phyloP scores from a whole-genome alignment of 37 sponge, comb jelly and placozoan genomes.

The Hexactinellida sp. region DNA sequence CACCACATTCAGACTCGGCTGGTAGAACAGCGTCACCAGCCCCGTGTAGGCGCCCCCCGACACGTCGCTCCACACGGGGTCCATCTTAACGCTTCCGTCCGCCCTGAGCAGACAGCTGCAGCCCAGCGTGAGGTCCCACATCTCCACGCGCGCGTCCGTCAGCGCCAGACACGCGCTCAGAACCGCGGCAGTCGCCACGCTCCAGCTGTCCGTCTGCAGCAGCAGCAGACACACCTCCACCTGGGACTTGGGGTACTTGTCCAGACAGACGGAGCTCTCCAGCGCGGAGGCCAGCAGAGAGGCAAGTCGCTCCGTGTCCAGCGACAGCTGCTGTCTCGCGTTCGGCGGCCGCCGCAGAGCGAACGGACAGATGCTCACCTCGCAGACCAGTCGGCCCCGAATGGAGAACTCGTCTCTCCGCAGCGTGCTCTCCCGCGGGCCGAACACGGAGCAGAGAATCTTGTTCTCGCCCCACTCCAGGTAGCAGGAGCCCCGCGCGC shows the following conservation, averaged over 20 bases:
- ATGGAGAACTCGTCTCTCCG: background rate
- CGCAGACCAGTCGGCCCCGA: background rate
- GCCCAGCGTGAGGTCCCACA: background rate
- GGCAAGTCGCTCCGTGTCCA: background rate
- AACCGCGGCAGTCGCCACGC: background rate
- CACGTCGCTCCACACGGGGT: background rate
- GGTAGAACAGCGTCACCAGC: background rate
- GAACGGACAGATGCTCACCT: background rate
- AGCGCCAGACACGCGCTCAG: background rate
- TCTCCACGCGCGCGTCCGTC: background rate
- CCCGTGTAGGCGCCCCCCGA: background rate
- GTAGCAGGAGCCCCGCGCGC: background rate
- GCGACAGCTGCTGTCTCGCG: background rate
- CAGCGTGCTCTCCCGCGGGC: background rate
- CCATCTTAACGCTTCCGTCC: background rate
- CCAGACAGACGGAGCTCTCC: conserved; percentile 5
- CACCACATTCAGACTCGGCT: background rate
- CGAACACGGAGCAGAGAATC: background rate
- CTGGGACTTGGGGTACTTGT: background rate
- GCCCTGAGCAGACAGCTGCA: background rate
- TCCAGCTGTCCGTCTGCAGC: background rate
- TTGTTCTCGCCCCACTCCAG: conserved; percentile 7
- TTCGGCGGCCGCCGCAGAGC: background rate
- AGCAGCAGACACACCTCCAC: background rate
- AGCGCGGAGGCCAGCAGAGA: background rate